Evolutionary conservation across 2,888 invertebrate species (phyloP), one percentile per base, ranked within the genome.

Genomic region (Scaptomyza flava): DNA sequence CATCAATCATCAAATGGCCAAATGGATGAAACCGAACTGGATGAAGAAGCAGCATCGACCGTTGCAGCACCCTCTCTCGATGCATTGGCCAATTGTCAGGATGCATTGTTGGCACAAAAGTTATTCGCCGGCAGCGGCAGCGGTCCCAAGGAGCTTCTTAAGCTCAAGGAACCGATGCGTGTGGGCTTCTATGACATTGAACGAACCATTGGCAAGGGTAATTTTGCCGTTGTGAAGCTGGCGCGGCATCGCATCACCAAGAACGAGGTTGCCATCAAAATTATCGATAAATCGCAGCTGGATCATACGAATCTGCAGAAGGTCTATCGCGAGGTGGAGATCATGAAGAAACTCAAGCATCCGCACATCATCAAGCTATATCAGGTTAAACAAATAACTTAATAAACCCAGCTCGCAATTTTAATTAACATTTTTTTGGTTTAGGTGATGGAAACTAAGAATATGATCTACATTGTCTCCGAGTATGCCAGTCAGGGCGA

Each of bases 121-220:
- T 75, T 86, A 3, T 84, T 87, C 6, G 69, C 72, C 33, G 70
- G 82, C 59, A 74, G 77, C 0, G 72, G 72, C 38, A 68, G 47
- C n/a, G 68, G 72, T 2, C 71, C 83, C 41, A 89, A 90, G 67
- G 87, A 89, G 23, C 53, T 79, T 54, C 71, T 87, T 3, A 89
- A 87, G 58, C 72, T 77, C 0, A 95, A 94, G 93, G 94, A 94
- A 87, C 95, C 96, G 84, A 96, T 97, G 91, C 95, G 97, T 89
- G 98, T 99, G 90, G 99, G 99, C 86, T 98, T 98, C 94, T 99
- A 99, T 93, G 98, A 98, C 93, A 98, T 99, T 92, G 98, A 98
- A 93, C 95, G 96, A 91, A 99, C 99, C 89, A 98, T 99, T 90
- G 99, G 99, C 89, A 98, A 98, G 93, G 99, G 99, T 58, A 99